A percentile compares a stretch with the other conserved stretches of the same genome.
Conservation (phyloP, 2,797 vertebrate genomes). For the Chloroceryle inda region DNA sequence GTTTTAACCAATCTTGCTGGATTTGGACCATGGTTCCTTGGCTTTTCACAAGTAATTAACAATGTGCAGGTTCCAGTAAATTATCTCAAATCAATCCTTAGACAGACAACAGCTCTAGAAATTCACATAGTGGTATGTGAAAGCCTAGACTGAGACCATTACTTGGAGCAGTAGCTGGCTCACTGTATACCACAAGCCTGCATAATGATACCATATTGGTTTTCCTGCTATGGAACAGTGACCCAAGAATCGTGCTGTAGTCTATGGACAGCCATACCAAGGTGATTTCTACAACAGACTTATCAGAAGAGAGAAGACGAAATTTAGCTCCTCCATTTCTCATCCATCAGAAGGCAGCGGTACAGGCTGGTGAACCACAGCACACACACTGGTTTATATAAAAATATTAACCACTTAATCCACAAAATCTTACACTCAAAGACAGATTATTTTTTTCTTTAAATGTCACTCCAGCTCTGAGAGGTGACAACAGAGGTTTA, state of each 20-base stretch:
- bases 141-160: background rate
- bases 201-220: accelerated
- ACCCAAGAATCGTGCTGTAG: background rate
- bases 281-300: background rate
- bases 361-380: background rate
- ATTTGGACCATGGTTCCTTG: accelerated
- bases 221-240: background rate
- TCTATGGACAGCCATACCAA: background rate
- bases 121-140: background rate
- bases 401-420: background rate
- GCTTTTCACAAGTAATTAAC: background rate
- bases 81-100: background rate
- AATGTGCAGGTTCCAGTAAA: background rate
- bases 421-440: background rate
- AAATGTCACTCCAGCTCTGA: background rate
- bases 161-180: background rate
- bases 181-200: background rate
- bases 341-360: background rate
- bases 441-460: accelerated
- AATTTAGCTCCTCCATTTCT: background rate
- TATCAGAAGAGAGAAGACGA: background rate
- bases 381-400: background rate
- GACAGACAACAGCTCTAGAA: background rate
- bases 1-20: background rate
- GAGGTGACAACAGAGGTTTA: background rate